Percentiles rank a stretch among this genome's conserved stretches.
These are phyloP conservation scores for Aphidoletes aphidimyza DNA, from an alignment of 2,888 invertebrate genomes.

Conservation along the genomic window DNA sequence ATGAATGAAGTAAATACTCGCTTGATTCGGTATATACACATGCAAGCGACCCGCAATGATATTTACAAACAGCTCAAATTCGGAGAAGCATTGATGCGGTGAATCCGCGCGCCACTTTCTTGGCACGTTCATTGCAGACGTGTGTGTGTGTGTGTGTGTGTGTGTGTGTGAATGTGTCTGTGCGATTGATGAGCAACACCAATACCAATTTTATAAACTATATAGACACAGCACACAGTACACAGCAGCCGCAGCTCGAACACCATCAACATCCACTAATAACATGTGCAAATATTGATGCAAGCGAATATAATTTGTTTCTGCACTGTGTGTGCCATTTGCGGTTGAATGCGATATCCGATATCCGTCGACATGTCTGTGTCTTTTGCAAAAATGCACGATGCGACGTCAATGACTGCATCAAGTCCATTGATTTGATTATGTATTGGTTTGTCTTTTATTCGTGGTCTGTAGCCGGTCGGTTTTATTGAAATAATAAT, in stretches of 20 bases:
- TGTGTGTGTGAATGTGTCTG: too few species aligned
- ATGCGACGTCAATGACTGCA: slow-evolving; percentile 8
- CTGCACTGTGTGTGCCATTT: slow-evolving; percentile 37
- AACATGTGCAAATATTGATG: slow-evolving; percentile 27
- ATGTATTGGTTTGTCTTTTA: slow-evolving; percentile 4
- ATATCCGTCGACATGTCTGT: slow-evolving; percentile 37
- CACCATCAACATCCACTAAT: slow-evolving; percentile 50
- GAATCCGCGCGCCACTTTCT: slow-evolving; percentile 23
- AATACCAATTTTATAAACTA: not conserved
- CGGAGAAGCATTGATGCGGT: slow-evolving; percentile 39
- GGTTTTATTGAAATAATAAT: too few species aligned
- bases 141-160: too few species aligned
- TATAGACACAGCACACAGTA: not conserved
- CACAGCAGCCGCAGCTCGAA: too few species aligned
- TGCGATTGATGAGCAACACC: not conserved
- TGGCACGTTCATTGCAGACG: not conserved
- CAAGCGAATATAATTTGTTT: not conserved
- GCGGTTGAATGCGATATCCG: slow-evolving; percentile 29
- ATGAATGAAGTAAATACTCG: slow-evolving; percentile 41
- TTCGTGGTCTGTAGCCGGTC: slow-evolving; percentile 11
- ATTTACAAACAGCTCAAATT: slow-evolving; percentile 36
- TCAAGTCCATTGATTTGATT: slow-evolving; percentile 34
- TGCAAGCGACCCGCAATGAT: not conserved
- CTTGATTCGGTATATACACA: not conserved
- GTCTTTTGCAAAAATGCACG: not conserved